Base-by-base conservation (phyloP, 2,888 invertebrate genomes). In the Drosophila monieri region DNA sequence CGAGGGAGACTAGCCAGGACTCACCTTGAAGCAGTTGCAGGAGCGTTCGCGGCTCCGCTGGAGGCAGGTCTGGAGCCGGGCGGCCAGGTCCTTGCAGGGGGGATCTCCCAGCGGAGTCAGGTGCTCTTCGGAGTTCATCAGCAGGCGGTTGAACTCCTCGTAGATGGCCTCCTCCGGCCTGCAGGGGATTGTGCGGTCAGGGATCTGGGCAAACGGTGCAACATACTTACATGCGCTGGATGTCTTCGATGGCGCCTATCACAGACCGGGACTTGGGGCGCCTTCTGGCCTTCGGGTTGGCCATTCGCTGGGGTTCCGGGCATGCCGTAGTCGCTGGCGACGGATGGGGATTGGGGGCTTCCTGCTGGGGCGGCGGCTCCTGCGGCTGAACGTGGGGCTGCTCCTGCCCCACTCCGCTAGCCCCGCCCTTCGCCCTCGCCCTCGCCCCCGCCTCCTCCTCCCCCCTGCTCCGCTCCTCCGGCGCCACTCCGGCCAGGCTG, bases 201-300 rank as follows among this genome's bases (percentile, higher is more conserved):
- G 21, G 5, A 6, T 6, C 6, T 6, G 15, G 0, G 4, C 10
- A 12, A 10, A 15, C 2, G 8, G 5, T 6, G n/a, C 1, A 1
- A 15, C 6, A 30, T 32, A 75, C 80, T 79, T 21, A 80, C 80
- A 80, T 39, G 44, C 80, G 61, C 27, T 85, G 85, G 14, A 80
- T 77, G n/a, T 80, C 80, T 44, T 75, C 67, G 4, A 79, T 53
- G 41, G 71, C 69, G 0, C 47, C 53, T 5, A 74, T 21, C 0
- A 80, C 39, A 10, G 54, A 62, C 15, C 65, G 67, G 14, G 43
- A 55, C 23, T 52, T 76, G n/a, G 18, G 4, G 53, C n/a, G 1
- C 12, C 25, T 23, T 55, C 27, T 65, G 3, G 53, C 3, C 1
- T 6, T 9, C 3, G 49, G 37, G 18, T 15, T 14, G 37, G 14